Base-by-base conservation (phyloP, 1,140 invertebrate genomes). In the Dendroctonus ponderosae region DNA sequence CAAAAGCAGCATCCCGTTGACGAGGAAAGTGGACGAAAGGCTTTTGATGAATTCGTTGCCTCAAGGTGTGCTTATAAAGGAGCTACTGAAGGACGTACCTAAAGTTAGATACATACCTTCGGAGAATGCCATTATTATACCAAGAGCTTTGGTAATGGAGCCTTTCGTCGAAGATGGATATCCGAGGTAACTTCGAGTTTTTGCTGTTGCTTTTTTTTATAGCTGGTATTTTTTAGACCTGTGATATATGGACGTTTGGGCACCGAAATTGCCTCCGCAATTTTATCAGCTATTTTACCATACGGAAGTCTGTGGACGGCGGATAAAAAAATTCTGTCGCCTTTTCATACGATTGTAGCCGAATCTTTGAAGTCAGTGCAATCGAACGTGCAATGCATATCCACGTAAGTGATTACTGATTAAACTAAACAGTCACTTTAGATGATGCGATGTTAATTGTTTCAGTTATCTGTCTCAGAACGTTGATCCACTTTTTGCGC, bases 241-340 rank as follows among this genome's bases (percentile, higher is more conserved):
- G 74, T 83, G 7, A 69, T 82, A 42, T 84, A 81, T 72, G 82
- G 82, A 48, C 70, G 79, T 40, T 46, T 83, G 7, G 83, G 82
- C 5, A 75, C 79, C n/a, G 79, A 82, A 71, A 78, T 84, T 41
- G 76, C 78, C 14, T 61, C 74, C 41, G 79, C 80, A 9, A 73
- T 84, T 49, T 52, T 83, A 15, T 74, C 78, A 43, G 67, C 75
- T 15, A 71, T 84, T 49, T 69, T 80, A 49, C 76, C 80, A 0
- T 76, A 78, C 59, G 77, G 78, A 15, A 76, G 80, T 48, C 72
- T 78, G 1, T 81, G 81, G 75, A 78, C 80, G 49, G 70, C 76
- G 15, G 76, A 80, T 54, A 78, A 76, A n/a, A 77, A 77, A 65
- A 71, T 82, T 38, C 63, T 81, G 6, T 73, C 76, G 6, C 68